Evolutionary conservation across 2,797 vertebrate genomes (phyloP).

Genomic region (Sebastes taczanowskii): DNA sequence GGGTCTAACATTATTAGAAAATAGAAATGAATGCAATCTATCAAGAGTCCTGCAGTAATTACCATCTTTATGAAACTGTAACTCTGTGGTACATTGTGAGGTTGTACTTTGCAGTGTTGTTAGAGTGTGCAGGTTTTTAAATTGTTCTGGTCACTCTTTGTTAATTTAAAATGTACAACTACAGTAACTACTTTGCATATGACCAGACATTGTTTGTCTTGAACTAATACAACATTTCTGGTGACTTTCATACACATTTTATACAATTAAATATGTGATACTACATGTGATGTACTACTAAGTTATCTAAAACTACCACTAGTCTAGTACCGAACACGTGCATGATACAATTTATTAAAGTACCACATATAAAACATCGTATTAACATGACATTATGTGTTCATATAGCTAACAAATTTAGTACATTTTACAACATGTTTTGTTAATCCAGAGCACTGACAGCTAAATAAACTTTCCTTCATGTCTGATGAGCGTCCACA

Average conservation of each 20-base stretch:
- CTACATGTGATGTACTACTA: too few species aligned
- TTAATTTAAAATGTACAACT: background rate
- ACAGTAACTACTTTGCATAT: background rate
- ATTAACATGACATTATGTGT: too few species aligned
- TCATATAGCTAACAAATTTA: too few species aligned
- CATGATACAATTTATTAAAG: background rate
- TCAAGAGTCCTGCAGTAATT: background rate
- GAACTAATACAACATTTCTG: too few species aligned
- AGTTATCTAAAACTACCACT: too few species aligned
- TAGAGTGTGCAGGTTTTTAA: background rate
- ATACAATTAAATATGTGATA: too few species aligned
- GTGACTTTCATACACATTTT: too few species aligned
- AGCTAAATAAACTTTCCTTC: too few species aligned
- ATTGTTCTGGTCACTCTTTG: background rate
- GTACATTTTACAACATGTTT: background rate
- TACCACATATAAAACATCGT: too few species aligned
- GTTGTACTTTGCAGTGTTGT: background rate
- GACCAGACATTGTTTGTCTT: background rate
- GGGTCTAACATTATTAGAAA: background rate
- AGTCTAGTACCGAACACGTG: background rate
- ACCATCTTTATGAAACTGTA: background rate
- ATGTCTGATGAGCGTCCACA: too few species aligned
- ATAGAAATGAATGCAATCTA: background rate
- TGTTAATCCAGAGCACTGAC: too few species aligned
- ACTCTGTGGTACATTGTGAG: background rate